Percentiles rank a stretch among this genome's conserved stretches.
These are phyloP conservation scores for Mormyrops boulengeri DNA, from an alignment of 2,797 vertebrate genomes.

Conservation along the genomic window DNA sequence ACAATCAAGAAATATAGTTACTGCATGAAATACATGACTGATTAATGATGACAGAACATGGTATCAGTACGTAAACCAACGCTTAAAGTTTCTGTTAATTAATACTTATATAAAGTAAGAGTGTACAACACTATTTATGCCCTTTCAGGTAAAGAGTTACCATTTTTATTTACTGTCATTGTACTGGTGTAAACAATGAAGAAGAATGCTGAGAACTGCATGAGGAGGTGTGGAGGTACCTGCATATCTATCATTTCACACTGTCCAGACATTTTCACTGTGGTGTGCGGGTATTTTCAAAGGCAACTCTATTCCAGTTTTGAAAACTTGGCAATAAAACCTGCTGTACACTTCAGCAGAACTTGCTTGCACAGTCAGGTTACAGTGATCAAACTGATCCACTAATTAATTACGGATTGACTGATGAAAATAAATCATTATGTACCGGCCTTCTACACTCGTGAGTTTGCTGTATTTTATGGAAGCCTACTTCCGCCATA, in stretches of 20 bases:
- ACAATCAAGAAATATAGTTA: neutral
- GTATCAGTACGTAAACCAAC: neutral
- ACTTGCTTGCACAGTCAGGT: neutral
- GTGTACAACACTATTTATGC: neutral
- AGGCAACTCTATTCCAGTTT: neutral
- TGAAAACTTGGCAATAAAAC: neutral
- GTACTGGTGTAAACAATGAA: neutral
- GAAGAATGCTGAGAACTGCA: neutral
- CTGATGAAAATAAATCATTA: neutral
- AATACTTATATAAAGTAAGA: neutral
- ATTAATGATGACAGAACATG: neutral
- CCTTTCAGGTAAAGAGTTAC: neutral
- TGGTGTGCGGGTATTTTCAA: neutral
- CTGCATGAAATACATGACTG: neutral
- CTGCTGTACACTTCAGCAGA: neutral
- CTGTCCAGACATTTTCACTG: neutral
- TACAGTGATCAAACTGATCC: neutral
- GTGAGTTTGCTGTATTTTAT: neutral
- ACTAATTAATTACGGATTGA: neutral
- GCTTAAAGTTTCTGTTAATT: no score
- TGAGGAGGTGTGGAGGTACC: neutral
- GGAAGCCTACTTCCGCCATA: neutral
- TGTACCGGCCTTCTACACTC: neutral
- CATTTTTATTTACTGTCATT: neutral
- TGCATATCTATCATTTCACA: neutral